Conservation (phyloP, 2,888 invertebrate genomes). For the Malachius bipustulatus region DNA sequence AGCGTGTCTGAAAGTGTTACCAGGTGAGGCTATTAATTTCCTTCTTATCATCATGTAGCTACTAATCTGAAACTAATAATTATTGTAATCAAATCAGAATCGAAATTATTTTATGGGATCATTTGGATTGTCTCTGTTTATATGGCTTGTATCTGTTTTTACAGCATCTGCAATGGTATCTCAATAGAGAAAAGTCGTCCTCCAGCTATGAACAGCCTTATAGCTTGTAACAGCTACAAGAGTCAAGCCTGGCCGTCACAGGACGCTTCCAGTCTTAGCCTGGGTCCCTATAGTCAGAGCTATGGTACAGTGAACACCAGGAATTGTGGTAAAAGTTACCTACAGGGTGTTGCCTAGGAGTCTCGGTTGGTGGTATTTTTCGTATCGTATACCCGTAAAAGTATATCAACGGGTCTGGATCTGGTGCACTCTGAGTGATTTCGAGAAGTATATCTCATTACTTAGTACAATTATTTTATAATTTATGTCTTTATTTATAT, state of each 20-base stretch:
- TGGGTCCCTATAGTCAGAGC: slow-evolving; percentile 43
- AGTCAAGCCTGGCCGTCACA: slow-evolving; percentile 45
- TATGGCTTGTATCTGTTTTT: slow-evolving; percentile 29
- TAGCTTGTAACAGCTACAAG: slow-evolving; percentile 66
- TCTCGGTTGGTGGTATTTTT: too few relatives aligned
- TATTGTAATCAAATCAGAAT: too few relatives aligned
- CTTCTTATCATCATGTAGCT: too few relatives aligned
- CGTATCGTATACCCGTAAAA: too few relatives aligned
- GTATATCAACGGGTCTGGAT: too few relatives aligned
- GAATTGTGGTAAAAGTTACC: slow-evolving; percentile 19
- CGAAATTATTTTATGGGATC: too few relatives aligned
- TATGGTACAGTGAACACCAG: slow-evolving; percentile 40
- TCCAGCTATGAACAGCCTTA: slow-evolving; percentile 62
- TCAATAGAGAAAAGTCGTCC: slow-evolving; percentile 55
- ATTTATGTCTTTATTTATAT: too few relatives aligned
- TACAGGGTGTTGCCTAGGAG: slow-evolving; percentile 28
- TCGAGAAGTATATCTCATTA: too few relatives aligned
- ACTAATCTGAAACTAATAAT: too few relatives aligned
- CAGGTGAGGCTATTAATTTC: slow-evolving; percentile 25
- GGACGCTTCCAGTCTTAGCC: slow-evolving; percentile 26
- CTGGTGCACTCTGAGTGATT: too few relatives aligned
- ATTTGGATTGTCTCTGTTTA: slow-evolving; percentile 5
- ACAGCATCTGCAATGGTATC: slow-evolving; percentile 40
- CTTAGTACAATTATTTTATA: too few relatives aligned
- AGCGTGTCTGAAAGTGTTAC: slow-evolving; percentile 32